Evolutionary conservation across 2,113 vertebrate species (phyloP), one percentile per base, ranked within the genome.

Genomic region (Penelope pileata): DNA sequence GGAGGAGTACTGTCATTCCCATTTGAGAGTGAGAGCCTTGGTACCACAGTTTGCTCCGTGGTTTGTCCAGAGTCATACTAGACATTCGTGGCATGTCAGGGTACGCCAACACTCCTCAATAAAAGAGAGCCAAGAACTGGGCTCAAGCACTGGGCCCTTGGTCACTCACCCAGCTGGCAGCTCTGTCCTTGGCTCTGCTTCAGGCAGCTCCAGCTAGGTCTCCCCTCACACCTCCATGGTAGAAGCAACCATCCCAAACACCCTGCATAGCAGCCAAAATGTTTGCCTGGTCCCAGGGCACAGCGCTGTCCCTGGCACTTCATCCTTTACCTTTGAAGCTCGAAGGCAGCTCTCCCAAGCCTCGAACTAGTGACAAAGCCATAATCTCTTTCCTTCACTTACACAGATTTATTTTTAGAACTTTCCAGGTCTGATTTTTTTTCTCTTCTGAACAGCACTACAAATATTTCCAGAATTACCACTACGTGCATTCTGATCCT

Each of bases 101-200:
- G 8, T 36, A 9, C 45, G 54, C 4, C 54, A 48, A n/a, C 34
- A 32, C 5, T 43, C 5, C 17, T 0, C 0, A 68, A 30, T 4
- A 74, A 75, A 62, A 47, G 27, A 78, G 19, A 12, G n/a, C 5
- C 10, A 76, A n/a, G 66, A 72, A 9, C 18, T 27, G 78, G 8
- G 9, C 51, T 50, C n/a, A 59, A 62, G 66, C 10, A 40, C n/a
- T 17, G 22, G 23, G 9, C 16, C 32, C 15, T 26, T 30, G 26
- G 23, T 34, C 50, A 81, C 14, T 9, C 27, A 26, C 40, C 10
- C 50, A 53, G 36, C 40, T 53, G 16, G 6, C 32, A 36, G 27
- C 26, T 50, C 26, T 38, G 3, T 62, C 42, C 10, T 13, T 58
- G 14, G 13, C 9, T 53, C 27, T 53, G 27, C 26, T 53, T 53